phyloP scores from a whole-genome alignment of 2,113 vertebrate species.

The Drymodes brunneopygia region DNA sequence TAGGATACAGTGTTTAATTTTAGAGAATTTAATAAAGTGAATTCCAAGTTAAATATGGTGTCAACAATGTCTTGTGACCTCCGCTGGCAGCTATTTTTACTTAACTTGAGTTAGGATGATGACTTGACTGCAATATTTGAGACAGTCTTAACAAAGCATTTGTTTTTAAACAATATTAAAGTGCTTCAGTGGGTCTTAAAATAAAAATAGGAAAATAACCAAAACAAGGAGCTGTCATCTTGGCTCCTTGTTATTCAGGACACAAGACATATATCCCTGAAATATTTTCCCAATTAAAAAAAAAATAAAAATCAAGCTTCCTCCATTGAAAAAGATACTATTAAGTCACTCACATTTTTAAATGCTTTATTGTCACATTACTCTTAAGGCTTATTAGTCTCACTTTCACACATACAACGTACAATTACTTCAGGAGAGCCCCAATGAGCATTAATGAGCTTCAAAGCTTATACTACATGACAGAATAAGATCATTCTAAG shows the following conservation, averaged over 20 bases:
- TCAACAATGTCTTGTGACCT: neutral
- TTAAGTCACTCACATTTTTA: neutral
- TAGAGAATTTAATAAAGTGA: neutral
- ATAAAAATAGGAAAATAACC: neutral
- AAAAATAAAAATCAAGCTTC: neutral
- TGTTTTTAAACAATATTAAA: neutral
- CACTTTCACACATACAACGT: neutral
- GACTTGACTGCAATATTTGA: neutral
- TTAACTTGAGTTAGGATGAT: neutral
- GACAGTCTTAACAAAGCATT: neutral
- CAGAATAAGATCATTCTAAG: neutral
- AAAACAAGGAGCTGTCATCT: neutral
- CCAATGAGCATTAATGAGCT: neutral
- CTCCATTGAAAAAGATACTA: neutral
- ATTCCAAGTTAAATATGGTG: neutral
- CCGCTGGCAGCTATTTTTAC: neutral
- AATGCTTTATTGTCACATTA: neutral
- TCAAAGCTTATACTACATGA: neutral
- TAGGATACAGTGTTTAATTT: neutral
- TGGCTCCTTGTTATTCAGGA: neutral
- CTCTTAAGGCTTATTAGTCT: neutral
- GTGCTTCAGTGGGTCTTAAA: neutral
- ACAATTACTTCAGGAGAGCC: neutral
- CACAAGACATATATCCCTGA: neutral
- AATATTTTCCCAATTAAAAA: neutral